Evolutionary conservation across 2,888 invertebrate species (phyloP).

Genomic region (Pristionchus japonicus): DNA sequence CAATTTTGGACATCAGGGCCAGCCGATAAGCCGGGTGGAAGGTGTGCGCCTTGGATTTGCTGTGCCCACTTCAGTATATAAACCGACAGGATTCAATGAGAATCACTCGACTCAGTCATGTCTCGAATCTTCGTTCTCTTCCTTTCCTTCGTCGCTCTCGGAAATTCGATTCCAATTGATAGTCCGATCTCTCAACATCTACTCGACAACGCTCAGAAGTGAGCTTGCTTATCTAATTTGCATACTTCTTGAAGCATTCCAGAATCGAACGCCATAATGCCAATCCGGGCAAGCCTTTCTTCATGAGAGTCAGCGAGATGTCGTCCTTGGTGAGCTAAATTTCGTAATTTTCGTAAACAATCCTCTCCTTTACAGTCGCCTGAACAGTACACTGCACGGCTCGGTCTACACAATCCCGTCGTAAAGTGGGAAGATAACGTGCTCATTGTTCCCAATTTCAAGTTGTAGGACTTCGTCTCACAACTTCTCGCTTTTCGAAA

Average conservation of each 20-base stretch:
- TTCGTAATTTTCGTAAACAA: too few species aligned
- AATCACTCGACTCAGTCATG: neutral
- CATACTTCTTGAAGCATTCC: neutral
- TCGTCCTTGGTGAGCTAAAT: neutral
- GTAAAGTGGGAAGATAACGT: neutral
- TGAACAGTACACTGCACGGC: neutral
- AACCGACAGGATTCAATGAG: neutral
- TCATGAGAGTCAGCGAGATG: neutral
- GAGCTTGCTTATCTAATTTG: neutral
- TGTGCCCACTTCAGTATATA: neutral
- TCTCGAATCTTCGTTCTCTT: neutral
- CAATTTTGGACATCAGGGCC: neutral
- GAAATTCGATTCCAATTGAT: neutral
- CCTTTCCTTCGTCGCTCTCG: neutral
- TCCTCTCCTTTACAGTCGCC: neutral
- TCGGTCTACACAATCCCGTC: neutral
- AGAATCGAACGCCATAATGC: neutral
- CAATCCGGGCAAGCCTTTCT: neutral
- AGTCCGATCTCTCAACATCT: neutral
- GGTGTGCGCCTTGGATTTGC: neutral
- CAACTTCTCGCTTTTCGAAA: conserved; percentile 2
- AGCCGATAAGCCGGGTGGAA: neutral
- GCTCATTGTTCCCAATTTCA: neutral
- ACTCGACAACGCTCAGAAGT: neutral
- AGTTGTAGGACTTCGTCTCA: too few species aligned